Evolutionary conservation across 1,140 invertebrate species (phyloP), one percentile per base, ranked within the genome.

Genomic region (Campoletis sonorensis): DNA sequence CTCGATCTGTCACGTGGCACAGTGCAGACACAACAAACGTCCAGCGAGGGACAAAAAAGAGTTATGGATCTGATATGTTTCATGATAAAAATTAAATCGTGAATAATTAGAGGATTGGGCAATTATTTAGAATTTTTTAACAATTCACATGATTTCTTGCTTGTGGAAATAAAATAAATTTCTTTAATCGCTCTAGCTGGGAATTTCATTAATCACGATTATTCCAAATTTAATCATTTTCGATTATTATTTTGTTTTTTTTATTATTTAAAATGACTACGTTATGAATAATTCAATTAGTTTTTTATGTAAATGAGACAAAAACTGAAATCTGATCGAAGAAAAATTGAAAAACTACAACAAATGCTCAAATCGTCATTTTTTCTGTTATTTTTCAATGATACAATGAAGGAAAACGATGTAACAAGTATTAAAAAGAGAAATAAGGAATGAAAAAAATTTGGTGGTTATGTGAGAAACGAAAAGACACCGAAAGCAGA

Each of bases 21-120:
- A 51, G 45, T 54, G 75, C 49, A 75, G 72, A 54, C 72, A 75
- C 72, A 75, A 49, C 27, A 75, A 49, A 75, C 72, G 75, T 76
- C 27, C 18, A n/a, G 3, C 40, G 30, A 26, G 75, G n/a, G 70
- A 73, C 68, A 72, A 80, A 80, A 72, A 51, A 70, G 67, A 70
- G 4, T 70, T 33, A 70, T 64, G 61, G 10, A 64, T 64, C 23
- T 64, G 23, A 64, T 64, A 11, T 4, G 23, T 23, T n/a, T 64
- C 23, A 27, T 11, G 23, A 23, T 26, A 26, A 23, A 26, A 64
- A 64, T 64, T 26, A 26, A n/a, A 64, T 64, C 23, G 61, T 18
- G 18, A 54, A 54, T 54, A 21, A 54, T 54, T 54, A 21, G 51
- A 54, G 16, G 1, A n/a, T 7, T 21, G 2, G 5, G 51, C n/a